Conservation (phyloP, 2,888 invertebrate species). For the Cetonia aurata region DNA sequence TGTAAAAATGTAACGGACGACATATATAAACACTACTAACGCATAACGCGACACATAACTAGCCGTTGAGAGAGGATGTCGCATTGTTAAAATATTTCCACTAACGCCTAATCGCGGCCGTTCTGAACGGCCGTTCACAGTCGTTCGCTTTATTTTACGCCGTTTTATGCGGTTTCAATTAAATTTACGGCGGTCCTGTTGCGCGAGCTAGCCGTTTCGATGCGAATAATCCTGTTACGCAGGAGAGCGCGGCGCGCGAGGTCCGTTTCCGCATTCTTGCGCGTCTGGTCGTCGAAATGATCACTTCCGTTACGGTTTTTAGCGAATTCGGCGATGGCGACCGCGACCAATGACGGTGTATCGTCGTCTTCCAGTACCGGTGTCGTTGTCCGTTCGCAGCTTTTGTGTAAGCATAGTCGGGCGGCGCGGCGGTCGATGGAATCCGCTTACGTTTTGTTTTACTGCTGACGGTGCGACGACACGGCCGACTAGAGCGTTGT, state of each 20-base stretch:
- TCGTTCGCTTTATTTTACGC: slow-evolving; percentile 23
- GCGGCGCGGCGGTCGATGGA: no score
- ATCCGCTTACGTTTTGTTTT: no score
- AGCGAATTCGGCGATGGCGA: slow-evolving; percentile 45
- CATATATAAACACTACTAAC: background rate
- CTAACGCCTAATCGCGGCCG: slow-evolving; percentile 23
- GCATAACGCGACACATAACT: no score
- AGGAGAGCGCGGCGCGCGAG: slow-evolving; percentile 40
- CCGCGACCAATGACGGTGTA: background rate
- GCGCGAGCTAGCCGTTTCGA: background rate
- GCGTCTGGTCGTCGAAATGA: slow-evolving; percentile 56
- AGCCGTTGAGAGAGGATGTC: slow-evolving; percentile 19
- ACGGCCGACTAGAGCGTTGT: no score
- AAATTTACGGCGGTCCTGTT: slow-evolving; percentile 34
- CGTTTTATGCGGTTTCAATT: slow-evolving; percentile 37
- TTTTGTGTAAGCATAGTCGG: no score
- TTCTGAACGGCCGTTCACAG: slow-evolving; percentile 10
- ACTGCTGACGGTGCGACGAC: no score
- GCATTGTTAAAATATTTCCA: slow-evolving; percentile 31
- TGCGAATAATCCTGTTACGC: slow-evolving; percentile 45
- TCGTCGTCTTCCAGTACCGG: no score
- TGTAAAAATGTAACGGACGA: slow-evolving; percentile 32
- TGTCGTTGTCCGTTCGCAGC: no score
- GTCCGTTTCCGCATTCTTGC: slow-evolving; percentile 54
- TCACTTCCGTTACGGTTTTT: slow-evolving; percentile 59